Evolutionary conservation across 2,888 invertebrate species (phyloP), one percentile per base, ranked within the genome.

Genomic region (Ditylenchus weischeri): DNA sequence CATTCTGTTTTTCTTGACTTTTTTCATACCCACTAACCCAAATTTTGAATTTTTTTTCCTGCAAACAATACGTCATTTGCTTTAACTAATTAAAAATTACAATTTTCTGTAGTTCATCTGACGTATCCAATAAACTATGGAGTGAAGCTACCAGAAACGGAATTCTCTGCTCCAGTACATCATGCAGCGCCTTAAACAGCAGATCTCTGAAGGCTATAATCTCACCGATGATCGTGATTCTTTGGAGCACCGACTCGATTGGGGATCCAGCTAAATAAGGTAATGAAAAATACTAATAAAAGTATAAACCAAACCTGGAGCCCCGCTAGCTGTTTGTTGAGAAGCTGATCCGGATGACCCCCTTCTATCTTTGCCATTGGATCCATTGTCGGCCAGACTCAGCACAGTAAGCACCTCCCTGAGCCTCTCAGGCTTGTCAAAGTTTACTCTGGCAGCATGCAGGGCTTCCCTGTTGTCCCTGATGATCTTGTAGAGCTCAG

Each of bases 91-190:
- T 21, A 29, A 23, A 51, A 23, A 61, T 15, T 23, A 69, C 69
- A 69, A 67, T 71, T 54, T 48, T 66, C 47, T 69, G 57, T 19
- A 64, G 11, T 49, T 70, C 66, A 35, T 69, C 64, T 11, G 48
- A 29, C 19, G 69, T 64, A 35, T 69, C 61, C n/a, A 70, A 38
- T 57, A 72, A 36, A n/a, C 59, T 76, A 49, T 73, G 61, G 91
- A 98, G 90, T 0, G 96, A 95, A 80, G 93, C 91, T 68, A 96
- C 87, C 65, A 98, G 86, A 84, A 96, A 99, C 13, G 98, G 98
- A 82, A 96, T 92, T 69, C 96, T 88, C 77, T 93, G 89, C 79
- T 93, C 91, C 63, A 98, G 85, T 36, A 93, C 93, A 85, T 94
- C 94, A 62, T 92, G 89, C 43, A 99, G 86, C 7, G 96, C 93